Percentiles rank a stretch among this genome's conserved stretches.
Conservation (phyloP, 2,888 invertebrate genomes). For the Coelogynopora nodosa region DNA sequence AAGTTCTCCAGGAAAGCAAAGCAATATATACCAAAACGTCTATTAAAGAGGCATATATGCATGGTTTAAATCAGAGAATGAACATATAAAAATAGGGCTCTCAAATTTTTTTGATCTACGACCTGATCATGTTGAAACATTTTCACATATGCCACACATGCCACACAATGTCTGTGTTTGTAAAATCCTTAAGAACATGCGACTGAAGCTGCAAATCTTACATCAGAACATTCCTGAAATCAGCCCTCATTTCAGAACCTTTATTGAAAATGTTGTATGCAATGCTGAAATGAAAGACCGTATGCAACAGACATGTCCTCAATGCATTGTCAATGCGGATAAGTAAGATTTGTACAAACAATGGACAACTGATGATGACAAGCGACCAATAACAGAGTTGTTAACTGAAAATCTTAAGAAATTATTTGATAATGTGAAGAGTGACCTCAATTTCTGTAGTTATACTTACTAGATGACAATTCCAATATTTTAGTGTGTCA, state of each 20-base stretch:
- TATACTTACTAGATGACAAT: no score
- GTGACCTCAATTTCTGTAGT: no score
- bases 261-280: not conserved
- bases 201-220: not conserved
- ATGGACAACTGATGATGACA: not conserved
- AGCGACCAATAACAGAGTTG: no score
- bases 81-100: not conserved
- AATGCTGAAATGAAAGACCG: not conserved
- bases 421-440: no score
- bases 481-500: no score
- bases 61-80: not conserved
- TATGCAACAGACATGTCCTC: not conserved
- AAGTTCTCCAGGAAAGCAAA: no score
- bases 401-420: no score
- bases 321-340: not conserved
- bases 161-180: not conserved
- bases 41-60: no score
- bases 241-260: not conserved
- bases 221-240: not conserved
- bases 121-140: not conserved
- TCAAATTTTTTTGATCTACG: no score
- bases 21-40: no score
- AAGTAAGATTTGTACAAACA: not conserved
- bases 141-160: no score
- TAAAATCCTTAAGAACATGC: not conserved